These are phyloP conservation scores for Oreochromis spilurus DNA, from an alignment of 2,113 vertebrate species.

Conservation along the genomic window DNA sequence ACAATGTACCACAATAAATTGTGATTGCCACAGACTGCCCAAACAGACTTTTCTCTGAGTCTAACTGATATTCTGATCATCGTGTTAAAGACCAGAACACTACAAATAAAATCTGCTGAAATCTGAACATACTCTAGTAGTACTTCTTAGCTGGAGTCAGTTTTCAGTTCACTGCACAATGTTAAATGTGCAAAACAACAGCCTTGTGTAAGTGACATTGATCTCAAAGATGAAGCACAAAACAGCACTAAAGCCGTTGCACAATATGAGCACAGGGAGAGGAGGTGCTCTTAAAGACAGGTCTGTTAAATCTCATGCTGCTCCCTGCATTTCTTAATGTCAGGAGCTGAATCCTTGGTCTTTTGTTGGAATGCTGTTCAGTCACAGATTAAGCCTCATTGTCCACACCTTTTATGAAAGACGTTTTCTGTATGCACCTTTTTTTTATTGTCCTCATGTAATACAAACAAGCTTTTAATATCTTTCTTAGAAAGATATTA, in stretches of 20 bases:
- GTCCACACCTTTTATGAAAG: not conserved
- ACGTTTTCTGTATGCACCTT: not conserved
- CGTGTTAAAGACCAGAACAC: not conserved
- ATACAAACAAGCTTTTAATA: not conserved
- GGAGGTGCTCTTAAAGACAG: constrained; percentile 2
- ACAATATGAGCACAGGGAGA: not conserved
- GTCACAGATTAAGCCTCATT: not conserved
- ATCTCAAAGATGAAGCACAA: constrained; percentile 10
- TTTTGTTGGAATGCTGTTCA: not conserved
- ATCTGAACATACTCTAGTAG: not conserved
- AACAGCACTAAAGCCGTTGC: not conserved
- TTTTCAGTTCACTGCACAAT: not conserved
- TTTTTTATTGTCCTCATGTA: not conserved
- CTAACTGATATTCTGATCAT: not conserved
- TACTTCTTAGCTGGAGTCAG: not conserved
- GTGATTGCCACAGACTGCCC: not conserved
- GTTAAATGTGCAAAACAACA: not conserved
- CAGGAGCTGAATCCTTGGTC: not conserved
- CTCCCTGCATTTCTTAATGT: not conserved
- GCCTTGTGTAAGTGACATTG: not conserved
- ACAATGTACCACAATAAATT: too few relatives aligned
- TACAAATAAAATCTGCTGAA: not conserved
- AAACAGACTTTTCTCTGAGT: not conserved
- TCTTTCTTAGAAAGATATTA: not conserved
- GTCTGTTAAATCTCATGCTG: not conserved